These are phyloP conservation scores for Anser cygnoides DNA, from an alignment of 2,113 vertebrate species.

Conservation along the genomic window DNA sequence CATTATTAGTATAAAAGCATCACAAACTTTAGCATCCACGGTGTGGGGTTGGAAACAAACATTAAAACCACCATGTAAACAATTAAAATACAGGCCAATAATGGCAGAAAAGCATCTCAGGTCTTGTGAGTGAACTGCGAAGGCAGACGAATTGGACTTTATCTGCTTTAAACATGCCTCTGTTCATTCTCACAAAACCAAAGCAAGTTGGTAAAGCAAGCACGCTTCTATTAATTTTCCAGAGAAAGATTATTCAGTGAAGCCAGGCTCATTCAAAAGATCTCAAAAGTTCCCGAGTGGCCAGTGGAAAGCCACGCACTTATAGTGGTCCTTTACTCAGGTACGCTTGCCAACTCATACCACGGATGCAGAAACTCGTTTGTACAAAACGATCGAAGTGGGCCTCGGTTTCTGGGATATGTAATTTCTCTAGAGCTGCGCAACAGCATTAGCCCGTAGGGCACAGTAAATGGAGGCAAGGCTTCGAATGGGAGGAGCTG, in stretches of 20 bases:
- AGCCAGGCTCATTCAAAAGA: neutral
- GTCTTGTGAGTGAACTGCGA: neutral
- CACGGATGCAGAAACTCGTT: neutral
- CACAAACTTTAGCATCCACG: neutral
- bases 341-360: neutral
- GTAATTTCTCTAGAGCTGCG: neutral
- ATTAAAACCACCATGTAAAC: neutral
- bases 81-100: neutral
- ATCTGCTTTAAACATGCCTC: neutral
- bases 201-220: neutral
- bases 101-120: neutral
- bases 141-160: neutral
- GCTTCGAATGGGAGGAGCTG: neutral
- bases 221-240: neutral
- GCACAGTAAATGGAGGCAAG: rapidly evolving
- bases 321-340: neutral
- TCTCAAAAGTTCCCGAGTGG: neutral
- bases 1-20: neutral
- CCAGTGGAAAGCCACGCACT: neutral
- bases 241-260: neutral
- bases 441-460: neutral
- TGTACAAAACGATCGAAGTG: neutral
- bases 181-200: neutral
- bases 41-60: rapidly evolving
- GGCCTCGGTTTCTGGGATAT: neutral